Base-by-base conservation (phyloP, 1,140 invertebrate species). In the Goniozus legneri region DNA sequence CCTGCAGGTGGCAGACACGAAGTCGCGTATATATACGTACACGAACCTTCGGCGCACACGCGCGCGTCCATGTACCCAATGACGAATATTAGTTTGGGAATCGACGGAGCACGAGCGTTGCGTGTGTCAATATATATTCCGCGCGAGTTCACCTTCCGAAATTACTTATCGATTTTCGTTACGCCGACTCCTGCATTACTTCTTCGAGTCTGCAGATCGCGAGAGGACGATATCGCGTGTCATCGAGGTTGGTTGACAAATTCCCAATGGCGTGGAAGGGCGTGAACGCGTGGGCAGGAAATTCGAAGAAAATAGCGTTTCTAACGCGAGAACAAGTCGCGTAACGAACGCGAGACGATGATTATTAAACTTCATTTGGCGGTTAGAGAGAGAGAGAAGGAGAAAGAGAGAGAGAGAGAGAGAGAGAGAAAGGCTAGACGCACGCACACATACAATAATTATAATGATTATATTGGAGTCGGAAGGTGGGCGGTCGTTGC, bases 391-490 rank as follows among this genome's bases (percentile, higher is more conserved):
- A n/a, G n/a, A n/a, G n/a, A n/a, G n/a, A n/a, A n/a, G n/a, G n/a
- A n/a, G n/a, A n/a, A n/a, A n/a, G n/a, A n/a, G n/a, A n/a, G n/a
- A n/a, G n/a, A n/a, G n/a, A n/a, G n/a, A n/a, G n/a, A n/a, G n/a
- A n/a, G n/a, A n/a, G n/a, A n/a, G n/a, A n/a, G n/a, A n/a, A n/a
- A n/a, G n/a, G n/a, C n/a, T n/a, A n/a, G n/a, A n/a, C n/a, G n/a
- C n/a, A n/a, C n/a, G n/a, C n/a, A n/a, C n/a, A n/a, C n/a, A n/a
- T n/a, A 74, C 67, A 73, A 71, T 74, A 74, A 73, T 74, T 71
- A 74, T 69, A 73, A 73, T 74, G 64, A 69, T 71, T 71, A 74
- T 67, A 70, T 71, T 65, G 64, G 57, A 69, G 62, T 62, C 47
- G 68, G 64, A 64, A 62, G 64, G 64, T 64, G 66, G 68, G 67